Percentiles rank a stretch among this genome's conserved stretches.
These are phyloP conservation scores for Eudasyphora cyanicolor DNA, from an alignment of 2,888 invertebrate species.

Conservation along the genomic window DNA sequence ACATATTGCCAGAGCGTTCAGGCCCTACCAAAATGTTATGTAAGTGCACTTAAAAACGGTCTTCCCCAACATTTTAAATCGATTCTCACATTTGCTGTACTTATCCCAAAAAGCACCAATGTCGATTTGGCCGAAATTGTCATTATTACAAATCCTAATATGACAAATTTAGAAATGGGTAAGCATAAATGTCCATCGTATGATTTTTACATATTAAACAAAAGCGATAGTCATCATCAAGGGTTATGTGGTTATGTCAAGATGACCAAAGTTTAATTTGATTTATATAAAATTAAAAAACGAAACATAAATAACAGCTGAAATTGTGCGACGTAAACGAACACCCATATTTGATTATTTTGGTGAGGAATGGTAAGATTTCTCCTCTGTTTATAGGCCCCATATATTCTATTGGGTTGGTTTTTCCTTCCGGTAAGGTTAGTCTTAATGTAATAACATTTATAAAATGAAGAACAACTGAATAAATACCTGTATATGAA, in stretches of 20 bases:
- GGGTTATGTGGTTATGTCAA: slow-evolving; percentile 4
- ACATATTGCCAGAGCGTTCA: slow-evolving; percentile 55
- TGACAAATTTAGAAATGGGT: slow-evolving; percentile 23
- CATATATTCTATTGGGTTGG: background rate
- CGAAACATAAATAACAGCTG: background rate
- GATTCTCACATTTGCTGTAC: background rate
- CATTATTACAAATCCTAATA: slow-evolving; percentile 14
- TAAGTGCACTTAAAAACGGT: slow-evolving; percentile 55
- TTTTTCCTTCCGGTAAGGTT: slow-evolving; percentile 55
- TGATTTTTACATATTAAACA: background rate
- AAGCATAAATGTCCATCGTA: slow-evolving; percentile 4
- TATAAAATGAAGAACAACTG: slow-evolving; percentile 36
- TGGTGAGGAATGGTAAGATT: slow-evolving; percentile 44
- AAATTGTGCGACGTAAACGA: background rate
- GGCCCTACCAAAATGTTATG: slow-evolving; percentile 44
- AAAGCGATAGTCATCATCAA: background rate
- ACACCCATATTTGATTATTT: background rate
- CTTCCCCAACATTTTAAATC: slow-evolving; percentile 33
- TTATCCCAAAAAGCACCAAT: background rate
- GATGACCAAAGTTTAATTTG: slow-evolving; percentile 35
- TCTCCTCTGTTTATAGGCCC: slow-evolving; percentile 32
- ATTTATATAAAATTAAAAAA: background rate
- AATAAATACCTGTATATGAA: slow-evolving; percentile 55
- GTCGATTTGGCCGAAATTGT: background rate
- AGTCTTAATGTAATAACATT: slow-evolving; percentile 26